Base-by-base conservation (phyloP, 1,140 invertebrate genomes). In the Chrysoperla carnea region DNA sequence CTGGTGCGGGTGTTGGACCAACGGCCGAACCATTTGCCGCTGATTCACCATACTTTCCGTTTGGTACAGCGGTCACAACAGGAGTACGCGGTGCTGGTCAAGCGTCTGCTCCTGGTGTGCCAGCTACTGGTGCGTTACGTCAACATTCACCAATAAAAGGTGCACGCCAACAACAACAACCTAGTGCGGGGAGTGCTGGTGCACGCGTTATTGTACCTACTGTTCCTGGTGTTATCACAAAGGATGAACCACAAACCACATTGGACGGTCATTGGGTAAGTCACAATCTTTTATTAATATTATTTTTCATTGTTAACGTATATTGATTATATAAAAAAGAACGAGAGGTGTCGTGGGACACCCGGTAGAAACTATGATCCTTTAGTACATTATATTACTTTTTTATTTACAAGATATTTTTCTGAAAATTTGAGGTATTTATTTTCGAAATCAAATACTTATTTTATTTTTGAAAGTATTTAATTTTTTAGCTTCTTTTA, bases 11-110 rank as follows among this genome's bases (percentile, higher is more conserved):
- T 37, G 43, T 50, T 6, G 57, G 52, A 12, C 57, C 59, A 9
- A 9, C 31, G 8, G 31, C 31, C n/a, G 31, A 33, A 48, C 59
- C 59, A 9, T 57, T 57, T 27, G 58, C 59, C 37, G 59, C 58
- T 44, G 47, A 48, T 36, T 54, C 54, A 48, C 59, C 59, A 31
- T 61, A 60, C 48, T 61, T 61, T 48, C 59, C 59, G 1, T 61
- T 61, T 56, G 14, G 50, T 50, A 48, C n/a, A 6, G 15, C 12
- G 9, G 14, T 8, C 17, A 14, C 12, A 9, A 12, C 31, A 33
- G 8, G 12, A 14, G 33, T 33, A 12, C 31, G 31, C n/a, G 31
- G 31, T 12, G 31, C 17, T 23, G 17, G 17, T 23, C 17, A 23
- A 23, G 17, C 17, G 17, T 3, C 1, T 35, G 27, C 13, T 33